These are phyloP conservation scores for Eupithecia insigniata DNA, from an alignment of 2,888 invertebrate species.

Conservation along the genomic window DNA sequence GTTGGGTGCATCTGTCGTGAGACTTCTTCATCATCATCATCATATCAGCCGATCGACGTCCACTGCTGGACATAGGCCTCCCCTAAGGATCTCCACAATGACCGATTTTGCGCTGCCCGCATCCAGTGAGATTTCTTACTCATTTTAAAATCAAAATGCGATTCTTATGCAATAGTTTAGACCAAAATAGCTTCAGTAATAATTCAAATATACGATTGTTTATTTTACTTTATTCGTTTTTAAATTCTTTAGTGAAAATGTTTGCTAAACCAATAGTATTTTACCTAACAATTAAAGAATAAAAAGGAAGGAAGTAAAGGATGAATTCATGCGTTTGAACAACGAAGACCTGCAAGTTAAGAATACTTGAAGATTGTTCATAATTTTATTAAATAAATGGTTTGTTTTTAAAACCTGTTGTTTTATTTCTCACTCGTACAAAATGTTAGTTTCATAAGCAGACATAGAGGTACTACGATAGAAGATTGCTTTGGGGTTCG, in stretches of 20 bases:
- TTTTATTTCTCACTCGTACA: not conserved
- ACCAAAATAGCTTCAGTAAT: not conserved
- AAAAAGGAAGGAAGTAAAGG: not conserved
- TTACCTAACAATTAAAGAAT: not conserved
- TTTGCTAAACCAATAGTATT: not conserved
- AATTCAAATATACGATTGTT: not conserved
- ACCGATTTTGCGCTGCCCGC: no score
- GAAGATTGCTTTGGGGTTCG: no score
- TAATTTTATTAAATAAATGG: not conserved
- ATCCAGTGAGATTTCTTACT: no score
- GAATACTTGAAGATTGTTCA: not conserved
- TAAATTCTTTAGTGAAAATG: not conserved
- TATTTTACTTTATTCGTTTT: conserved; percentile 2
- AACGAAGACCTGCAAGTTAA: not conserved
- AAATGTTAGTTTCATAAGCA: not conserved
- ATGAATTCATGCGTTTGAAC: not conserved
- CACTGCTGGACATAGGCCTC: no score
- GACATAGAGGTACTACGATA: no score
- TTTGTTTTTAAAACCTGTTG: not conserved
- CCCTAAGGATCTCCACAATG: no score
- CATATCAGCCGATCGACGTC: no score
- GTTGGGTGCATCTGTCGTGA: not conserved
- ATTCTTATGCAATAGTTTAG: not conserved
- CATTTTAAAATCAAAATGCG: not conserved
- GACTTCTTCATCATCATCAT: no score